Conservation (phyloP, 2,113 vertebrate species). For the Steatornis caripensis region DNA sequence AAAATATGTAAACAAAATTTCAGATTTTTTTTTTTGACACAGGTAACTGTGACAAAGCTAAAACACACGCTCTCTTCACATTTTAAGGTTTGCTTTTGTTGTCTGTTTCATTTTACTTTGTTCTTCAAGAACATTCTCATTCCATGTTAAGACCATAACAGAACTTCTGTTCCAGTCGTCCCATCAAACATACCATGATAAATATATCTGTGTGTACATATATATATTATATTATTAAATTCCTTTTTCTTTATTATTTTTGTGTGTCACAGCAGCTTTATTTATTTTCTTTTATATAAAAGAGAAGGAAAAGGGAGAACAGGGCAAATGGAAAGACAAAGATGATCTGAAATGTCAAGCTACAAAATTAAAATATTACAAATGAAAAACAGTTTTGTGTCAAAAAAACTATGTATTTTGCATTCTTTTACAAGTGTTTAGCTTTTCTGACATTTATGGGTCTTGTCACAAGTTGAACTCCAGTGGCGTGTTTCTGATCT, state of each 20-base stretch:
- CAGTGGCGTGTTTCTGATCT: slow-evolving; percentile 53
- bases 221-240: slow-evolving; percentile 79
- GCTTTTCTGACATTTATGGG: slow-evolving; percentile 64
- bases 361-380: slow-evolving; percentile 74
- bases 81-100: slow-evolving; percentile 76
- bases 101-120: slow-evolving; percentile 75
- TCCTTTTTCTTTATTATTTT: slow-evolving; percentile 67
- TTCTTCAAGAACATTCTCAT: slow-evolving; percentile 84
- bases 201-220: slow-evolving; percentile 84
- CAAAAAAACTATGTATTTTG: slow-evolving; percentile 45
- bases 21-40: slow-evolving; percentile 80
- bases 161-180: slow-evolving; percentile 84
- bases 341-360: slow-evolving; percentile 61
- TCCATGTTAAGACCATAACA: slow-evolving; percentile 76
- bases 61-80: slow-evolving; percentile 88
- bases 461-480: slow-evolving; percentile 63
- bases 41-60: slow-evolving; percentile 94
- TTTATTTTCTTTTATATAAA: slow-evolving; percentile 76
- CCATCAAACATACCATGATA: slow-evolving; percentile 80
- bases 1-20: slow-evolving; percentile 97
- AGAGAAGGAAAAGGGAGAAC: slow-evolving; percentile 70
- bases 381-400: slow-evolving; percentile 57
- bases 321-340: slow-evolving; percentile 71
- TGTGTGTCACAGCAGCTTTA: slow-evolving; percentile 82
- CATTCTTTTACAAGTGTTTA: slow-evolving; percentile 51